Percentiles rank a stretch among this genome's conserved stretches.
Conservation (phyloP, 2,888 invertebrate species). For the Oligia strigilis region DNA sequence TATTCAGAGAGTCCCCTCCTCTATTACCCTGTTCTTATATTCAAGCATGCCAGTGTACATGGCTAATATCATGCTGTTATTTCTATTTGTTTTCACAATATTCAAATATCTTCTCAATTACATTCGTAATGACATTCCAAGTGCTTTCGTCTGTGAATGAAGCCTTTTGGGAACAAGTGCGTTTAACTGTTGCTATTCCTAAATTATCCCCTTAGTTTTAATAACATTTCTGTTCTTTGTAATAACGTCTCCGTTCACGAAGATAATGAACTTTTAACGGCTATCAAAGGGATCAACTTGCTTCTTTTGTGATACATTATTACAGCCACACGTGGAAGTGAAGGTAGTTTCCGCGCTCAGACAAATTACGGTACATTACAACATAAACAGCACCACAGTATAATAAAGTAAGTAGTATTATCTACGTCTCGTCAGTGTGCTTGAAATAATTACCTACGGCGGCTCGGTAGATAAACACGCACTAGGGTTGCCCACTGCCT, state of each 20-base stretch:
- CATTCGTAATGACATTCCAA: slow-evolving; percentile 43
- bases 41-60: slow-evolving; percentile 39
- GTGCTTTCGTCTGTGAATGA: slow-evolving; percentile 26
- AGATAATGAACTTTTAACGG: slow-evolving; percentile 12
- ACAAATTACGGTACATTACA: slow-evolving; percentile 23
- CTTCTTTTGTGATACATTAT: slow-evolving; percentile 8
- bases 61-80: slow-evolving; percentile 35
- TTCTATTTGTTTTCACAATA: slow-evolving; percentile 41
- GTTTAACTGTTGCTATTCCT: slow-evolving; percentile 31
- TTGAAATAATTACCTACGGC: not conserved
- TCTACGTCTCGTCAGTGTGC: not conserved
- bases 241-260: not conserved
- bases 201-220: slow-evolving; percentile 46
- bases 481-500: not conserved
- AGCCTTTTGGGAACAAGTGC: slow-evolving; percentile 33
- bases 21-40: slow-evolving; percentile 43
- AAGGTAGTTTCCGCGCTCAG: slow-evolving; percentile 8
- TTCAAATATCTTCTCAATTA: slow-evolving; percentile 49
- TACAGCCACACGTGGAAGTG: not conserved
- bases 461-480: not conserved
- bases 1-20: slow-evolving; percentile 32
- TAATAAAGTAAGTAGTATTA: not conserved
- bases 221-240: slow-evolving; percentile 17
- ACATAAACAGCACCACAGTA: slow-evolving; percentile 4
- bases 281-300: slow-evolving; percentile 27